Conservation (phyloP, 2,113 vertebrate genomes). For the Peromyscus californicus region DNA sequence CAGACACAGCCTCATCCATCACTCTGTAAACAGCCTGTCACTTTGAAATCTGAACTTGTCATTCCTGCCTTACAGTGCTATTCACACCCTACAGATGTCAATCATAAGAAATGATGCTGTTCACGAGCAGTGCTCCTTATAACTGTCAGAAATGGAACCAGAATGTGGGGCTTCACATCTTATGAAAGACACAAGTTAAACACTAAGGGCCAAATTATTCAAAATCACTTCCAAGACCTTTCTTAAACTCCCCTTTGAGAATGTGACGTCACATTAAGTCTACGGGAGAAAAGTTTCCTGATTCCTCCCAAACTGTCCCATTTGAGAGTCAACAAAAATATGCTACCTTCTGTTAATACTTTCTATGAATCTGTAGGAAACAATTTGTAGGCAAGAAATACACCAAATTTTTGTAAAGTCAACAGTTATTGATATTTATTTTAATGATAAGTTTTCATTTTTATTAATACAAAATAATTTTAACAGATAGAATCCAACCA, state of each 20-base stretch:
- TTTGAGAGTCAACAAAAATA: not conserved
- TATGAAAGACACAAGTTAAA: not conserved
- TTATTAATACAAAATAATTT: conserved; percentile 24
- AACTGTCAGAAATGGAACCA: conserved; percentile 24
- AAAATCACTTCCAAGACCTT: conserved; percentile 27
- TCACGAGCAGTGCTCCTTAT: not conserved
- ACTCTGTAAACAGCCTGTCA: conserved; percentile 46
- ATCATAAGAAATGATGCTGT: not conserved
- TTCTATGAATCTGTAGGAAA: conserved; percentile 19
- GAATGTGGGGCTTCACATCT: not conserved
- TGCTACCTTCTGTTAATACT: not conserved
- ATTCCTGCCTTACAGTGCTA: not conserved
- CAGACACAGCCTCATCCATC: not conserved
- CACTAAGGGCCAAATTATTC: conserved; percentile 37
- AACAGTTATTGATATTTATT: not conserved
- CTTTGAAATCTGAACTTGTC: conserved; percentile 36
- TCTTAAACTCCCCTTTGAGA: conserved; percentile 24
- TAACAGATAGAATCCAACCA: not conserved
- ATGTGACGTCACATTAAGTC: not conserved
- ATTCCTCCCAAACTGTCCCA: conserved; percentile 7
- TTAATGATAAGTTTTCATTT: not conserved
- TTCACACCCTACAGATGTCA: conserved; percentile 64
- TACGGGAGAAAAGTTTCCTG: not conserved
- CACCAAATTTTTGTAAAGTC: not conserved
- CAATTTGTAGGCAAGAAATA: not conserved